Base-by-base conservation (phyloP, 2,888 invertebrate genomes). In the Polymixis lichenea region DNA sequence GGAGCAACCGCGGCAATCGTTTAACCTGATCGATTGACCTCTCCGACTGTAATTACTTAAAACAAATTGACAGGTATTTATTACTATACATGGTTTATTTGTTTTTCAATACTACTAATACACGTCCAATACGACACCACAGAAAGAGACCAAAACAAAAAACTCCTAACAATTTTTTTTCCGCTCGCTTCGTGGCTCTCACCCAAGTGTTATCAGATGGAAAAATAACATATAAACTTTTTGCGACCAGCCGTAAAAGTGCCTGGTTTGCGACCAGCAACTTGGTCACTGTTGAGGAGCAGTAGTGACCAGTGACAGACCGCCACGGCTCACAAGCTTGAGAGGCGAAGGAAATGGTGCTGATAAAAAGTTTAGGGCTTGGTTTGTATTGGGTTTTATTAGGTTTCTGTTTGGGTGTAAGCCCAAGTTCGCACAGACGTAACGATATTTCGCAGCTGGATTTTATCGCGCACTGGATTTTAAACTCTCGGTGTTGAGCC, bases 221-320 rank as follows among this genome's bases (percentile, higher is more conserved):
- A 87, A 87, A 87, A 87, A 87, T 87, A 87, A 87, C 87, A 87
- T 87, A 61, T 77, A 68, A 86, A 86, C 83, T 87, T 85, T 87
- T 82, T 85, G 83, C 80, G 80, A 77, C 81, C 78, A 87, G 32
- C 70, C 68, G 83, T 82, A 78, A 74, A 82, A 86, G 81, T 86
- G 80, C 75, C 85, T 86, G 83, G 80, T 86, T 80, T 78, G 83
- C 70, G 83, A 85, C 83, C 83, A 77, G 46, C 58, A n/a, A 56
- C 75, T 72, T 75, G 71, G 62, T 55, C 17, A 68, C 49, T 58
- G 75, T 77, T 77, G 79, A 77, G 76, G 68, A 74, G 80, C 85
- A 61, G 60, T 56, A 70, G 65, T 49, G 65, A 73, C 53, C 51
- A 70, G 65, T 49, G 65, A 73, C 53, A 70, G 65, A 53, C 69